These are phyloP conservation scores for Turdus rufiventris DNA, from an alignment of 2,113 vertebrate genomes.

Conservation along the genomic window DNA sequence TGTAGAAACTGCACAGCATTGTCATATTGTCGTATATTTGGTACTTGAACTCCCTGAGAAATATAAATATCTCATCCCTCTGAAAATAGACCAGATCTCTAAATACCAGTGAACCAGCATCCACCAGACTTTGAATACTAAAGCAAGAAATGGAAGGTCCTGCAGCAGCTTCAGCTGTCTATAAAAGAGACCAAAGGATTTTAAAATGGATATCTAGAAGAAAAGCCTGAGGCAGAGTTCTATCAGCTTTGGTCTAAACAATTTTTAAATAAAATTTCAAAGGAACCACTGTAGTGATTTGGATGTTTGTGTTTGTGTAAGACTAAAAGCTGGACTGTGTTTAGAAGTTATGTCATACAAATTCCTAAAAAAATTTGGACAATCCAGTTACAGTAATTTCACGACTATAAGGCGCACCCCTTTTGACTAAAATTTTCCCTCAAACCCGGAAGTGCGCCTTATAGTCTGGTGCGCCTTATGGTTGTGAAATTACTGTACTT, in stretches of 20 bases:
- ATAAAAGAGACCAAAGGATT: neutral
- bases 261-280: neutral
- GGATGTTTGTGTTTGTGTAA: neutral
- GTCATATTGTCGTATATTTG: neutral
- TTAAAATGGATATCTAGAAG: neutral
- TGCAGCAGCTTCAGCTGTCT: neutral
- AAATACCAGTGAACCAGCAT: neutral
- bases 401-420: too few relatives aligned
- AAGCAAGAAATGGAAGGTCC: neutral
- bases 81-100: neutral
- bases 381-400: too few relatives aligned
- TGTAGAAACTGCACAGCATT: neutral
- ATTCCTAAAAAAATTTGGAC: fast-evolving
- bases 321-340: neutral
- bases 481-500: too few relatives aligned
- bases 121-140: neutral
- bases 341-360: neutral
- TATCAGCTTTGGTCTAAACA: neutral
- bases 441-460: too few relatives aligned
- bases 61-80: neutral
- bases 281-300: neutral
- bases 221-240: neutral
- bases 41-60: neutral
- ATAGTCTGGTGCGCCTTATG: too few relatives aligned
- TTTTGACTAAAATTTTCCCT: too few relatives aligned